Conservation (phyloP, 2,888 invertebrate species). For the Rugalucina vietnamica region DNA sequence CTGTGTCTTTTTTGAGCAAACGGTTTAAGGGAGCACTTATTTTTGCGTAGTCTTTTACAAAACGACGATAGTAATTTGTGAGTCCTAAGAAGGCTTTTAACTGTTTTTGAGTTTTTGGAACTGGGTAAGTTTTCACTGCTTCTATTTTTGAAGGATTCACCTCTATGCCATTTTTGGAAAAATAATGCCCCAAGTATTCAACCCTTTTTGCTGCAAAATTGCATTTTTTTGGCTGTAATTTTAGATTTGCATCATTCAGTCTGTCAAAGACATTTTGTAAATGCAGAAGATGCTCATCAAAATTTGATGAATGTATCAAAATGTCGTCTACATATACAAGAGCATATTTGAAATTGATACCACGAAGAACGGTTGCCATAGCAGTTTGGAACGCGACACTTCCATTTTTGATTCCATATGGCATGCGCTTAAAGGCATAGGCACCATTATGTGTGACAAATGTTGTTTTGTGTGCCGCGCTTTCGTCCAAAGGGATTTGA, state of each 20-base stretch:
- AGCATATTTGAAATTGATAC: constrained; percentile 54
- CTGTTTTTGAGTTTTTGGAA: constrained; percentile 46
- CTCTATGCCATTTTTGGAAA: constrained; percentile 54
- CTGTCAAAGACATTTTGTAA: constrained; percentile 40
- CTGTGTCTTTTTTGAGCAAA: constrained; percentile 45
- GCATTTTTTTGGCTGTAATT: constrained; percentile 46
- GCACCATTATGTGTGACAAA: constrained; percentile 39
- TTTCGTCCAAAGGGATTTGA: constrained; percentile 39
- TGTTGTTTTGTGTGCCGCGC: constrained; percentile 33
- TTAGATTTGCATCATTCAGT: constrained; percentile 39
- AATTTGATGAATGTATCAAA: constrained; percentile 33
- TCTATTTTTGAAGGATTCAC: constrained; percentile 52
- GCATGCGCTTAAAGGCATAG: constrained; percentile 33
- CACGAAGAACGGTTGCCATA: constrained; percentile 31
- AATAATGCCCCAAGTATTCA: constrained; percentile 44
- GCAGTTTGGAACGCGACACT: constrained; percentile 36
- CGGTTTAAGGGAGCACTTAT: constrained; percentile 56
- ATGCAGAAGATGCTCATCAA: constrained; percentile 37
- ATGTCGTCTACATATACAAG: constrained; percentile 66
- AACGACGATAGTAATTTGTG: constrained; percentile 53
- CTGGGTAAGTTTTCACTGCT: constrained; percentile 12
- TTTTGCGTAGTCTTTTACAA: constrained; percentile 54
- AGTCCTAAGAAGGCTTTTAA: constrained; percentile 51
- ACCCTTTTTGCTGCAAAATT: constrained; percentile 31
- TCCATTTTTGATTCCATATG: constrained; percentile 34